phyloP scores from a whole-genome alignment of 2,113 vertebrate species.

The Charina bottae region DNA sequence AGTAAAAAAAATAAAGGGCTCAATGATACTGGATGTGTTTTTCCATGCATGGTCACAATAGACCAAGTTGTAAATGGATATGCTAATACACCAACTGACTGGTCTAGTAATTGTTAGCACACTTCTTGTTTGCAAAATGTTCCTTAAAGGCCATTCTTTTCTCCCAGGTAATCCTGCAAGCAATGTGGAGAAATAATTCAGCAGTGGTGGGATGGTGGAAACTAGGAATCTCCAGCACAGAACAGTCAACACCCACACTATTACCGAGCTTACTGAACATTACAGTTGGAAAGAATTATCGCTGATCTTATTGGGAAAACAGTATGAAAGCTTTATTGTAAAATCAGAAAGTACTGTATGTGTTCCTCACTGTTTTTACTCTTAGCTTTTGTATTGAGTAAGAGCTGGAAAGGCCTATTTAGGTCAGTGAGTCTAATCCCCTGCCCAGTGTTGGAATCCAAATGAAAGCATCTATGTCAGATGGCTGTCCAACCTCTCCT shows the following conservation, averaged over 20 bases:
- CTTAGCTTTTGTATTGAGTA: not conserved
- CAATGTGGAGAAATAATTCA: not conserved
- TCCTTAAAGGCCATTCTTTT: not conserved
- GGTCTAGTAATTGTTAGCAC: not conserved
- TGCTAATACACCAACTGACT: not conserved
- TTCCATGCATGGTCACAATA: not conserved
- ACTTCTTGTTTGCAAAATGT: not conserved
- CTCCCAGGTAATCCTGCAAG: not conserved
- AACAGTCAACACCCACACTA: not conserved
- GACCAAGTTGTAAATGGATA: not conserved
- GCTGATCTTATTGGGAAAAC: too few species aligned
- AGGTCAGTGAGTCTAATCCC: not conserved
- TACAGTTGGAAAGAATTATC: not conserved
- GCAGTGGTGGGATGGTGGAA: not conserved
- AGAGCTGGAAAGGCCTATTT: not conserved
- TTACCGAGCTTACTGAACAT: not conserved
- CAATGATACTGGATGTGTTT: constrained; percentile 44
- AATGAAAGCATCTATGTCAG: not conserved
- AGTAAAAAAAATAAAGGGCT: constrained; percentile 25
- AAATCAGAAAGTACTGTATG: not conserved
- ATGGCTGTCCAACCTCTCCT: not conserved
- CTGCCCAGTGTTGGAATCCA: not conserved
- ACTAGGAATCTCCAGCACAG: not conserved
- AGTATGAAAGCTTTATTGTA: not conserved
- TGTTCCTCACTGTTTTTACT: not conserved